A percentile compares a stretch with the other conserved stretches of the same genome.
These are phyloP conservation scores for Tenthredo livida DNA, from an alignment of 2,888 invertebrate species.

Conservation along the genomic window DNA sequence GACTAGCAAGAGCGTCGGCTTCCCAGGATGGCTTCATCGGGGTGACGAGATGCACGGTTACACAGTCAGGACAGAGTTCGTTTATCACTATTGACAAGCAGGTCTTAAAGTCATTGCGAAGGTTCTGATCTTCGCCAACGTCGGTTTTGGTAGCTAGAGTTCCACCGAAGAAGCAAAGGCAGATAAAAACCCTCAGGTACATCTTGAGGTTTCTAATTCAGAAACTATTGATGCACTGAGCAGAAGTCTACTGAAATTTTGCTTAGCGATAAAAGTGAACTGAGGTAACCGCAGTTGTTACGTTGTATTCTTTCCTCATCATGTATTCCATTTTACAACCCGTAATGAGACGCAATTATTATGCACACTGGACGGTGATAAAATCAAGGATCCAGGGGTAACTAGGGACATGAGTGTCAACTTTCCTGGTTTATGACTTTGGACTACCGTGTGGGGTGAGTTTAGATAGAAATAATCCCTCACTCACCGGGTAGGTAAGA, in stretches of 20 bases:
- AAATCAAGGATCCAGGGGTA: not conserved
- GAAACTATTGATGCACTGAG: not conserved
- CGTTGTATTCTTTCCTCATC: not conserved
- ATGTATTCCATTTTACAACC: conserved; percentile 19
- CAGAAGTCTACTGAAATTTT: not conserved
- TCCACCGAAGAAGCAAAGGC: conserved; percentile 6
- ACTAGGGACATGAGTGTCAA: not conserved
- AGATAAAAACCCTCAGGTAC: not conserved
- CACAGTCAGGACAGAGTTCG: conserved; percentile 15
- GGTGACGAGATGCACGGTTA: not conserved
- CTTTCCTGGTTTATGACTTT: not conserved
- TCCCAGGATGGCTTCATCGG: conserved; percentile 9
- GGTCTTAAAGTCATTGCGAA: not conserved
- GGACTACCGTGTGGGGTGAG: not conserved
- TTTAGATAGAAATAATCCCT: not conserved
- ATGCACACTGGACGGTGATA: conserved; percentile 3
- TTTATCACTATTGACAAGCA: conserved; percentile 2
- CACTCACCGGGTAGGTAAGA: not conserved
- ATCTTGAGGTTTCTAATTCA: not conserved
- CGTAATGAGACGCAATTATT: not conserved
- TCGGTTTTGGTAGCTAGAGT: not conserved
- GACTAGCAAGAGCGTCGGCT: not conserved
- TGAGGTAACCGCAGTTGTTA: not conserved
- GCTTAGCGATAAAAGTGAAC: not conserved
- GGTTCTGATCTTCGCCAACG: not conserved